These are phyloP conservation scores for Danio tinwini DNA, from an alignment of 2,797 vertebrate species.

Conservation along the genomic window DNA sequence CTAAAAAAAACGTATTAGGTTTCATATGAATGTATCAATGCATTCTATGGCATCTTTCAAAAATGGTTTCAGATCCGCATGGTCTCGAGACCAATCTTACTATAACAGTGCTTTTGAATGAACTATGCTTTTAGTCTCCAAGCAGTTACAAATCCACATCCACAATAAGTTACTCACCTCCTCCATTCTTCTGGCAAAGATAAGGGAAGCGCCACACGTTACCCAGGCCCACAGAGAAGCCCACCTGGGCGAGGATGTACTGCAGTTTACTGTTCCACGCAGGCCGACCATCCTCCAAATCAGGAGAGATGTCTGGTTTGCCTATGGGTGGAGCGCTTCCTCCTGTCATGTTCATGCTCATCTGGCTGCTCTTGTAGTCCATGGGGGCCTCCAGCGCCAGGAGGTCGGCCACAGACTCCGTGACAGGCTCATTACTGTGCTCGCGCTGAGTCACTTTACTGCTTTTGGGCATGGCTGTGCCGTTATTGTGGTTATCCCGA, in stretches of 20 bases:
- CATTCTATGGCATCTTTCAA: too few species aligned
- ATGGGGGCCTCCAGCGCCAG: slow-evolving; percentile 94
- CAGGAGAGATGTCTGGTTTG: slow-evolving; percentile 80
- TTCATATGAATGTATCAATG: too few species aligned
- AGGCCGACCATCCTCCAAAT: slow-evolving; percentile 89
- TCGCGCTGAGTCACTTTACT: slow-evolving; percentile 95
- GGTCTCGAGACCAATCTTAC: too few species aligned
- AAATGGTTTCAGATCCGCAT: too few species aligned
- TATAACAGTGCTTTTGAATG: too few species aligned
- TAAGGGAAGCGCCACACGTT: slow-evolving; percentile 99
- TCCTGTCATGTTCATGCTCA: slow-evolving; percentile 84
- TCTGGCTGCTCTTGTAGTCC: slow-evolving; percentile 93
- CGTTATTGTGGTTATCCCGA: slow-evolving; percentile 23
- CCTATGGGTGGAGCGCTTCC: slow-evolving; percentile 70
- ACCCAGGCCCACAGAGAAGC: slow-evolving; percentile 95
- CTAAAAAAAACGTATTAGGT: too few species aligned
- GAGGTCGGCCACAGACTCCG: slow-evolving; percentile 94
- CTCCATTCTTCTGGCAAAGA: slow-evolving; percentile 97
- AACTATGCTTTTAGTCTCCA: neutral
- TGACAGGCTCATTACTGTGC: slow-evolving; percentile 95
- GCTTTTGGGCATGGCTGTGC: slow-evolving; percentile 89
- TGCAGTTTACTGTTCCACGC: slow-evolving; percentile 98
- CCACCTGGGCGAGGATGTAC: slow-evolving; percentile 97
- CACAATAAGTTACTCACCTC: slow-evolving; percentile 80
- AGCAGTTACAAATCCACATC: neutral